phyloP scores from a whole-genome alignment of 2,797 vertebrate species.

The Dendrocincla tyrannina region DNA sequence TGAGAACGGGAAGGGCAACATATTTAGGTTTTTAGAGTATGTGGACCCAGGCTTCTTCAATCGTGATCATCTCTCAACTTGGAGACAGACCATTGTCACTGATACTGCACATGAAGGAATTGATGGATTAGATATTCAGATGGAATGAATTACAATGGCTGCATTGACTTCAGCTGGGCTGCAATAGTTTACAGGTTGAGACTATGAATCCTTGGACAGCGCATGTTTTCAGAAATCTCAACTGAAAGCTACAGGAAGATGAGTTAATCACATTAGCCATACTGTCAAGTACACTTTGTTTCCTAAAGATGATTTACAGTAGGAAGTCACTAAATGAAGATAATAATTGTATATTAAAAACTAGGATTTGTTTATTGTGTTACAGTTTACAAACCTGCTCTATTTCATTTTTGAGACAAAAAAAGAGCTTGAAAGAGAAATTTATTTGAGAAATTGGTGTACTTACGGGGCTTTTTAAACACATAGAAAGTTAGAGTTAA shows the following conservation, averaged over 20 bases:
- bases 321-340: slow-evolving; percentile 39
- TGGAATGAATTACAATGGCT: background rate
- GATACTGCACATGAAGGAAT: background rate
- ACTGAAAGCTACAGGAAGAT: background rate
- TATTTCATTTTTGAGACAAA: background rate
- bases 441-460: background rate
- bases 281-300: slow-evolving; percentile 16
- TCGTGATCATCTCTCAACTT: background rate
- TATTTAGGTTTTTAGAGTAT: background rate
- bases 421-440: background rate
- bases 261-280: slow-evolving; percentile 10
- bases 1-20: background rate
- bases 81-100: background rate
- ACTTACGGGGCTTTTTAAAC: background rate
- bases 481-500: background rate
- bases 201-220: background rate
- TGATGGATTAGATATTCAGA: background rate
- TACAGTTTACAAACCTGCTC: slow-evolving; percentile 28
- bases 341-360: slow-evolving; percentile 45
- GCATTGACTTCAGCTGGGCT: background rate
- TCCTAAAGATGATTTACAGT: slow-evolving; percentile 53
- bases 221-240: slow-evolving; percentile 26
- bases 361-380: background rate
- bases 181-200: background rate
- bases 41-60: background rate